Conservation (phyloP, 2,888 invertebrate genomes). For the Eueremaeus valkanovi region DNA sequence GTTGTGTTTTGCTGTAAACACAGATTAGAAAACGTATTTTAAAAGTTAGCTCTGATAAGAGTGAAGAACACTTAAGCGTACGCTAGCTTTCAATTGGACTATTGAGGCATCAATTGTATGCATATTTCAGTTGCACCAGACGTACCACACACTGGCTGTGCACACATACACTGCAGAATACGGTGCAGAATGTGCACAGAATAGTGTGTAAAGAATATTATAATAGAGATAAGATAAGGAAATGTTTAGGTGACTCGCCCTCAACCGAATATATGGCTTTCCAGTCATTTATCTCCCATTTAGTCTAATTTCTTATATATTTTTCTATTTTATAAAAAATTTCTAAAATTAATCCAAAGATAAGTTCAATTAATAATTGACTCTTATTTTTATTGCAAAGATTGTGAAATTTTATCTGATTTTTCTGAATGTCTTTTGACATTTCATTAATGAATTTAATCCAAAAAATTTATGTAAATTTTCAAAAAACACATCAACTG, state of each 20-base stretch:
- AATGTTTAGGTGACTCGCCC: slow-evolving; percentile 16
- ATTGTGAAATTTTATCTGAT: no score
- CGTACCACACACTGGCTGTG: not conserved
- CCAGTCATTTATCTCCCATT: not conserved
- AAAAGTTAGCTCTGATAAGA: slow-evolving; percentile 5
- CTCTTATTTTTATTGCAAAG: no score
- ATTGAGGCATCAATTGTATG: not conserved
- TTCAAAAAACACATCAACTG: no score
- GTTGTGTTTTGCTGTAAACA: not conserved
- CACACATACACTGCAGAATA: no score
- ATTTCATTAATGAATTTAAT: no score
- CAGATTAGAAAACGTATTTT: not conserved
- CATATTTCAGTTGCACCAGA: slow-evolving; percentile 9
- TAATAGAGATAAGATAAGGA: slow-evolving; percentile 18
- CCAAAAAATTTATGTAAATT: no score
- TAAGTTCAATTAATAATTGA: not conserved
- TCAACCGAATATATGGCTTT: not conserved
- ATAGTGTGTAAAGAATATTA: not conserved
- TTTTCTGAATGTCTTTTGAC: no score
- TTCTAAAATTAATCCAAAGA: not conserved
- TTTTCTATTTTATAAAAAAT: not conserved
- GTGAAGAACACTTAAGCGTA: not conserved
- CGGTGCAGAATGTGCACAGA: not conserved
- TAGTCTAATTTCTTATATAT: not conserved
- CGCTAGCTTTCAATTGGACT: not conserved